Percentiles rank a stretch among this genome's conserved stretches.
These are phyloP conservation scores for Listronotus oregonensis DNA, from an alignment of 1,140 invertebrate genomes.

Conservation along the genomic window DNA sequence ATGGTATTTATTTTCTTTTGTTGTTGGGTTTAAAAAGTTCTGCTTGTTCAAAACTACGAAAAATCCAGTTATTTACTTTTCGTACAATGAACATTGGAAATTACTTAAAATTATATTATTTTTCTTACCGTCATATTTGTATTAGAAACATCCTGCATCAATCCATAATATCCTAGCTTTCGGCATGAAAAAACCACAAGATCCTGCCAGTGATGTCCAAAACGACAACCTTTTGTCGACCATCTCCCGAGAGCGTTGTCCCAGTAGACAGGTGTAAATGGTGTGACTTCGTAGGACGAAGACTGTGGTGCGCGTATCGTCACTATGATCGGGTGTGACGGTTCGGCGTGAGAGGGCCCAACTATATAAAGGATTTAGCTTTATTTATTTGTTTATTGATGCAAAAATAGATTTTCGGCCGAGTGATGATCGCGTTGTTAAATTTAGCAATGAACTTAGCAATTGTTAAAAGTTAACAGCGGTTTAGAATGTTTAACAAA, in stretches of 20 bases:
- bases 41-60: too few species aligned
- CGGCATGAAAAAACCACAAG: conserved; percentile 80
- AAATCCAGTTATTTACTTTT: too few species aligned
- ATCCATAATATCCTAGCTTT: conserved; percentile 79
- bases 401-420: neutral
- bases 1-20: too few species aligned
- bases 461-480: too few species aligned
- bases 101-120: too few species aligned
- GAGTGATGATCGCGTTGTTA: too few species aligned
- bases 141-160: conserved; percentile 70
- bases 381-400: neutral
- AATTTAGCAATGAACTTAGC: too few species aligned
- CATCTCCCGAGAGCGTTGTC: conserved; percentile 68
- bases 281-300: conserved; percentile 54
- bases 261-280: conserved; percentile 71
- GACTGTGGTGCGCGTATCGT: conserved; percentile 64
- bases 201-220: conserved; percentile 64
- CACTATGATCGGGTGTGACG: conserved; percentile 65
- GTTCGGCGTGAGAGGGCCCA: conserved; percentile 11
- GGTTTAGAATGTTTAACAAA: too few species aligned
- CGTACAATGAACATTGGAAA: too few species aligned
- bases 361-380: conserved; percentile 4
- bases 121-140: conserved; percentile 46
- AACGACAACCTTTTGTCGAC: conserved; percentile 70
- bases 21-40: too few species aligned